Conservation (phyloP, 2,888 invertebrate species). For the Hypolimnas misippus region DNA sequence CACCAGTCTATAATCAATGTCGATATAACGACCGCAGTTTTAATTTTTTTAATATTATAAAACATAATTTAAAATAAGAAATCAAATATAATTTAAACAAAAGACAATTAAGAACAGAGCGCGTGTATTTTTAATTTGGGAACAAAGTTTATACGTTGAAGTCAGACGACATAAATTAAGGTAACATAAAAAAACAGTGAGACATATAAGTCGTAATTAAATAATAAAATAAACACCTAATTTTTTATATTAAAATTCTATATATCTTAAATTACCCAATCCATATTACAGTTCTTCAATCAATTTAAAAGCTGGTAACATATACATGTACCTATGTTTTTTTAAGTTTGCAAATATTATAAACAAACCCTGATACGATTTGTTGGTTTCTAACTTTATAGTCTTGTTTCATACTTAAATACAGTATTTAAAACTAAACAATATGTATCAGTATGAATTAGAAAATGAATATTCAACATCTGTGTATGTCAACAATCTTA, state of each 20-base stretch:
- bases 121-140: background rate
- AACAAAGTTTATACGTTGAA: background rate
- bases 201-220: background rate
- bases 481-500: background rate
- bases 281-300: background rate
- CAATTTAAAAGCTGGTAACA: background rate
- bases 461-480: background rate
- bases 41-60: too few species aligned
- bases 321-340: background rate
- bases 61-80: too few species aligned
- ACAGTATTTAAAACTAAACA: background rate
- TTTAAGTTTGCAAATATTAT: background rate
- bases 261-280: slow-evolving; percentile 3
- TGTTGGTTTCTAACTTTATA: background rate
- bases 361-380: background rate
- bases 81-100: too few species aligned
- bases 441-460: background rate
- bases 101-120: too few species aligned
- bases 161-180: background rate
- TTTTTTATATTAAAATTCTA: background rate
- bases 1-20: background rate
- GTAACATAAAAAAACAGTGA: slow-evolving; percentile 9
- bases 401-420: too few species aligned
- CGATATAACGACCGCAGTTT: background rate
- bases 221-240: background rate